phyloP scores from a whole-genome alignment of 2,888 invertebrate species.

The Apamea anceps region DNA sequence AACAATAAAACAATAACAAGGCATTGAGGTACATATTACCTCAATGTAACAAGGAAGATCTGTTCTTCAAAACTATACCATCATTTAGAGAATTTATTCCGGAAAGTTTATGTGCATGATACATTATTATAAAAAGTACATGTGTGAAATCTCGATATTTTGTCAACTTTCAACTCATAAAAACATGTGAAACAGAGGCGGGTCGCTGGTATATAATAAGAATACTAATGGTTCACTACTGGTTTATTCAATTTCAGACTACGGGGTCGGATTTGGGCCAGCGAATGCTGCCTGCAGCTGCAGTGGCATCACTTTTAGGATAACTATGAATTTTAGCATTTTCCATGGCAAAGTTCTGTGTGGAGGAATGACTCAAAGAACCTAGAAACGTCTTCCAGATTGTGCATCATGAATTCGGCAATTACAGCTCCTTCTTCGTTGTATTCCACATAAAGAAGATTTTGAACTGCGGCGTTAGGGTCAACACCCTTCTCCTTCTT shows the following conservation, averaged over 20 bases:
- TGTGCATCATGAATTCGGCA: conserved; percentile 73
- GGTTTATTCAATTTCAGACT: conserved; percentile 68
- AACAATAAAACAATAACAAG: too few species aligned
- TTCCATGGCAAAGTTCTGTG: conserved; percentile 72
- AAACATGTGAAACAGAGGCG: not conserved
- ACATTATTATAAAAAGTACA: not conserved
- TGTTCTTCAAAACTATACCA: not conserved
- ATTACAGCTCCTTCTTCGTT: conserved; percentile 66
- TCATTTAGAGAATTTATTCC: not conserved
- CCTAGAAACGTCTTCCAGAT: conserved; percentile 74
- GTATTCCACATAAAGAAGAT: conserved; percentile 76
- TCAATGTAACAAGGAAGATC: too few species aligned
- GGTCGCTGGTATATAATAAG: not conserved
- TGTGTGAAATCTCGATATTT: not conserved
- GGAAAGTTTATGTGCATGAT: not conserved
- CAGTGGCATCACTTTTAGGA: conserved; percentile 76
- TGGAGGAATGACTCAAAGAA: conserved; percentile 75
- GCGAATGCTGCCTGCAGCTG: conserved; percentile 62
- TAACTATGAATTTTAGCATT: conserved; percentile 64
- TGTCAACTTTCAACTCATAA: not conserved
- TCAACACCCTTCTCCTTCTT: not conserved
- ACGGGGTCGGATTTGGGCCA: conserved; percentile 49
- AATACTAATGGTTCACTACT: conserved; percentile 25
- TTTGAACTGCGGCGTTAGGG: conserved; percentile 39
- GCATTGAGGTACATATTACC: too few species aligned